Evolutionary conservation across 2,888 invertebrate genomes (phyloP), one percentile per base, ranked within the genome.

Genomic region (Keiferia lycopersicella): DNA sequence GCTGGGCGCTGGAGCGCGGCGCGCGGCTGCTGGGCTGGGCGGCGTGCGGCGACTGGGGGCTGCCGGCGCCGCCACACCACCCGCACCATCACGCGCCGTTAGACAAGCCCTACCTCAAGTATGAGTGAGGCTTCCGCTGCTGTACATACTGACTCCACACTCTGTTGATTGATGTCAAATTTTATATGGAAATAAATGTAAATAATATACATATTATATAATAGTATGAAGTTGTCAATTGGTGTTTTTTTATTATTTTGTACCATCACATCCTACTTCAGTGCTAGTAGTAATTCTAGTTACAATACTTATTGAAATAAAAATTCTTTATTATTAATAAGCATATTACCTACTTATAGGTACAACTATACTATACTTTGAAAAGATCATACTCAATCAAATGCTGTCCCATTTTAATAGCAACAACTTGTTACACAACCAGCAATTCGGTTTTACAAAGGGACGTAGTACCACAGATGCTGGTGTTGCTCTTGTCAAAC

Each of bases 51-150:
- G 60, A 60, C 60, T 60, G 60, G 60, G 45, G n/a, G 16, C 39
- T 59, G 39, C 70, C 67, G 58, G 30, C 64, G 39, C 51, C 68
- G 45, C 76, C 64, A 67, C 71, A 72, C 26, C 74, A 74, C 50
- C 75, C 73, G 51, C 75, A 63, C 26, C 75, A 63, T 22, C 86
- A 88, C 67, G 75, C 85, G 22, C 45, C 60, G 8, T 14, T 45
- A 12, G 60, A 60, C 72, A 91, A 91, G 78, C 85, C 88, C 76
- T 91, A 91, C 84, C 88, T 90, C 82, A 89, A 91, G 75, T 91
- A 91, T 70, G 90, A 91, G 78, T 90, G 83, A 88, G 66, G 63
- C 65, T 26, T 26, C 18, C n/a, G 59, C 61, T 67, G 63, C 59
- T 41, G 62, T 67, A 69, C 64, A 64, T 48, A 60, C 20, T 58